phyloP scores from a whole-genome alignment of 2,113 vertebrate genomes.

The Spheniscus mendiculus region DNA sequence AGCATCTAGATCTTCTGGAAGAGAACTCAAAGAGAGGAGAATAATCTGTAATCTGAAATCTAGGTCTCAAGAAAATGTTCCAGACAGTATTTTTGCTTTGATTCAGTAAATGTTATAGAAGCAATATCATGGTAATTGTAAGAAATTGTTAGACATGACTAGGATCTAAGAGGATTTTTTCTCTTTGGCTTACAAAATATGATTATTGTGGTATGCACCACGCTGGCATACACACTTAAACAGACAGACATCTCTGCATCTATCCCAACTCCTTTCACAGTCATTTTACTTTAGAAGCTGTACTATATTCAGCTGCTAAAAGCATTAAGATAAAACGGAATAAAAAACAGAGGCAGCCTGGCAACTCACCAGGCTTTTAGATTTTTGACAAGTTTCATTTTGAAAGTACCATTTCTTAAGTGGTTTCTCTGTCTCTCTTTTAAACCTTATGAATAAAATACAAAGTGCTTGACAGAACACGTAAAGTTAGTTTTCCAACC shows the following conservation, averaged over 20 bases:
- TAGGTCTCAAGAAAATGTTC: background rate
- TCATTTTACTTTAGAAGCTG: background rate
- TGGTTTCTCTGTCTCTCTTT: background rate
- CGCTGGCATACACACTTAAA: background rate
- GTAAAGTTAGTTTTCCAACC: constrained; percentile 5
- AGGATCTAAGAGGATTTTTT: background rate
- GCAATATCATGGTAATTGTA: background rate
- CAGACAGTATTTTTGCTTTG: background rate
- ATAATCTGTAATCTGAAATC: background rate
- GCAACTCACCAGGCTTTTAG: background rate
- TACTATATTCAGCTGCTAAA: background rate
- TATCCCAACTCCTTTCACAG: background rate
- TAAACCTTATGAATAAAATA: background rate
- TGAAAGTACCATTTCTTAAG: background rate
- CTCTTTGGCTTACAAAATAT: background rate
- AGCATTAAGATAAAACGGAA: constrained; percentile 11
- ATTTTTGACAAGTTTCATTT: background rate
- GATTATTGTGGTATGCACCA: background rate
- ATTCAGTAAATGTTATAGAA: background rate
- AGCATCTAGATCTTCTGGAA: background rate
- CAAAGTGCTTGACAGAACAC: background rate
- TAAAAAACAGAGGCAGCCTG: background rate
- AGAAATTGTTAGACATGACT: background rate
- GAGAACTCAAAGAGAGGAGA: background rate
- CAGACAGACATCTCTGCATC: background rate